phyloP scores from a whole-genome alignment of 2,113 vertebrate genomes.

The Silurus asotus region DNA sequence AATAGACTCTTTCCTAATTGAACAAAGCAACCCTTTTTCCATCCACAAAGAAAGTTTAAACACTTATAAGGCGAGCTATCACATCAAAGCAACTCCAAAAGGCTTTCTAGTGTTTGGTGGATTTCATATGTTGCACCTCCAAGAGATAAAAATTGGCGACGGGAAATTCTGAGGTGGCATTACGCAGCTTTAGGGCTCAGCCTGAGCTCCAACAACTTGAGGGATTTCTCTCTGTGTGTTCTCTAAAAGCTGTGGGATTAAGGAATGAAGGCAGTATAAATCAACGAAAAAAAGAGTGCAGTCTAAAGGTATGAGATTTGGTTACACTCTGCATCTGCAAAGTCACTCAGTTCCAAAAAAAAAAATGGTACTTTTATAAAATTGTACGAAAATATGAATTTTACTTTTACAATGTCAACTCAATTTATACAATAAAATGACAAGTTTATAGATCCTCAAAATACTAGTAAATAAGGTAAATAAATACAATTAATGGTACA shows the following conservation, averaged over 20 bases:
- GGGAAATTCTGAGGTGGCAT: slow-evolving; percentile 11
- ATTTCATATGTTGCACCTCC: neutral
- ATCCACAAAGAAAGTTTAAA: neutral
- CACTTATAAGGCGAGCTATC: neutral
- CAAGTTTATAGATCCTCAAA: neutral
- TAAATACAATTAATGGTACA: no score
- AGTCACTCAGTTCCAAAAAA: neutral
- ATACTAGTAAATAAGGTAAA: neutral
- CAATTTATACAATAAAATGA: neutral
- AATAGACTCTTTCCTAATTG: neutral
- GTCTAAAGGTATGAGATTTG: slow-evolving; percentile 42
- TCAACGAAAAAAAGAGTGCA: slow-evolving; percentile 9
- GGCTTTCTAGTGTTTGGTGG: slow-evolving; percentile 4
- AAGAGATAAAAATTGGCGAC: slow-evolving; percentile 4
- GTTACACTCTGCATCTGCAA: neutral
- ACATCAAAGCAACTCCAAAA: neutral
- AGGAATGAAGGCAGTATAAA: slow-evolving; percentile 66
- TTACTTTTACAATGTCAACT: neutral
- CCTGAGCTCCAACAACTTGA: slow-evolving; percentile 69
- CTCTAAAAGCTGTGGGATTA: slow-evolving; percentile 75
- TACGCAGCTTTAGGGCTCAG: slow-evolving; percentile 56
- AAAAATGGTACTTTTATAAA: neutral
- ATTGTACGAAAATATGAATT: neutral
- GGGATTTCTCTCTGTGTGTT: slow-evolving; percentile 72
- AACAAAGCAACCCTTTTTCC: neutral